Percentiles rank a stretch among this genome's conserved stretches.
phyloP scores from a whole-genome alignment of 1,140 invertebrate species.

The Pentalonia nigronervosa region DNA sequence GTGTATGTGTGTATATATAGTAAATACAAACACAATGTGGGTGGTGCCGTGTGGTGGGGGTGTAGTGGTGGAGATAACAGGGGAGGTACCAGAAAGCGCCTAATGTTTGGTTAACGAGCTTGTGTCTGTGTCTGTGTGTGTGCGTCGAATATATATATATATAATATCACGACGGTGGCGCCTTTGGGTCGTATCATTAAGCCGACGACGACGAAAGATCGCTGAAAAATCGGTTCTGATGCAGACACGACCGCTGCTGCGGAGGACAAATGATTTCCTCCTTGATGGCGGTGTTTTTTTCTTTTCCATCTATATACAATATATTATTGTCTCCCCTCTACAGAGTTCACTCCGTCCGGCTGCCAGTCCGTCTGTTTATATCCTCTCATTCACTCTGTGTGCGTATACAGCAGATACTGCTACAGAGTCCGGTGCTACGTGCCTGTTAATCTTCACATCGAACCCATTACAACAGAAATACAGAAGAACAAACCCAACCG shows the following conservation, averaged over 20 bases:
- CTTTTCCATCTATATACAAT: slow-evolving; percentile 11
- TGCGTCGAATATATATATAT: background rate
- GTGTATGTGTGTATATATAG: background rate
- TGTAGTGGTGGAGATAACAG: background rate
- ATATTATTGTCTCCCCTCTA: background rate
- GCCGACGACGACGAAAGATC: slow-evolving; percentile 48
- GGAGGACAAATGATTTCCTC: slow-evolving; percentile 53
- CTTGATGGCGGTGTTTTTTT: slow-evolving; percentile 50
- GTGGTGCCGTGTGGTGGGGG: background rate
- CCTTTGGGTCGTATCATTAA: slow-evolving; percentile 57
- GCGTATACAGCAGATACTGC: background rate
- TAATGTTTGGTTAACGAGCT: slow-evolving; percentile 58
- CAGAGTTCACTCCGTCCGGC: background rate
- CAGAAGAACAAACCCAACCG: slow-evolving; percentile 35
- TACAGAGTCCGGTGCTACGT: background rate
- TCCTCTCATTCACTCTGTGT: background rate
- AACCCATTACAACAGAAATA: slow-evolving; percentile 50
- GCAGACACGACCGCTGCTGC: background rate
- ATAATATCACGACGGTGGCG: slow-evolving; percentile 10
- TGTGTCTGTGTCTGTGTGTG: background rate
- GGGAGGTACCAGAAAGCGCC: slow-evolving; percentile 33
- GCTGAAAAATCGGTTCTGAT: slow-evolving; percentile 46
- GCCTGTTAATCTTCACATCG: background rate
- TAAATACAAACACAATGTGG: background rate
- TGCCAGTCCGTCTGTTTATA: background rate